A percentile compares a stretch with the other conserved stretches of the same genome.
phyloP scores from a whole-genome alignment of 2,888 invertebrate species.

The Meganola albula region DNA sequence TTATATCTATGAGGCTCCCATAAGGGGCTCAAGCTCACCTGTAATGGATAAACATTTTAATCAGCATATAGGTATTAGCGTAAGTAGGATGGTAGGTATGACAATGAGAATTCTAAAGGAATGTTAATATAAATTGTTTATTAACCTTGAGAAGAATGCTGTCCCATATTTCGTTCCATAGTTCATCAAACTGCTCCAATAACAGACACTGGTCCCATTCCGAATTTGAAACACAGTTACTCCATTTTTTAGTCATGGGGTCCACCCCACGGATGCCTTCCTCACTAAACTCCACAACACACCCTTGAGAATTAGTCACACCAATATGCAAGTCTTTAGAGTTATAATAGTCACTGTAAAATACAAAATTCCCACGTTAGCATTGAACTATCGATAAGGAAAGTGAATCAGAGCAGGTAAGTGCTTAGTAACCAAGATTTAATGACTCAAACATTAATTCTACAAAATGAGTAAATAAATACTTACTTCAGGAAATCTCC shows the following conservation, averaged over 20 bases:
- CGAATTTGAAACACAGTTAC: slow-evolving; percentile 69
- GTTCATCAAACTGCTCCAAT: slow-evolving; percentile 82
- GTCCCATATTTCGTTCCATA: slow-evolving; percentile 89
- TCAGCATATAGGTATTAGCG: no score
- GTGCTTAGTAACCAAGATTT: no score
- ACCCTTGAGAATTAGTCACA: slow-evolving; percentile 88
- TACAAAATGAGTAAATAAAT: slow-evolving; percentile 3
- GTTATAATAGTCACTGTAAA: slow-evolving; percentile 87
- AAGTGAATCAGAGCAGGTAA: slow-evolving; percentile 23
- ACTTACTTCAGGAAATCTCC: slow-evolving; percentile 92
- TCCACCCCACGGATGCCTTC: slow-evolving; percentile 81
- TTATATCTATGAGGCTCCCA: slow-evolving; percentile 85
- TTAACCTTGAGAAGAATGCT: slow-evolving; percentile 78
- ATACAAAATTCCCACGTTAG: slow-evolving; percentile 13
- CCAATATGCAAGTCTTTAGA: slow-evolving; percentile 93
- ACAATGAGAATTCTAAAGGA: background rate
- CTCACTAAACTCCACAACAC: slow-evolving; percentile 90
- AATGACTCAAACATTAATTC: no score
- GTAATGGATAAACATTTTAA: slow-evolving; percentile 19
- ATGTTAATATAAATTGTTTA: background rate
- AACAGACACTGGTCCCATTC: slow-evolving; percentile 84
- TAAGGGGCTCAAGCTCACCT: slow-evolving; percentile 75
- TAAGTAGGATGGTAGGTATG: background rate
- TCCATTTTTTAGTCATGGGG: slow-evolving; percentile 81
- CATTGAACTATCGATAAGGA: slow-evolving; percentile 12